Conservation (phyloP, 2,797 vertebrate genomes). For the Schizopygopsis malacanthus region DNA sequence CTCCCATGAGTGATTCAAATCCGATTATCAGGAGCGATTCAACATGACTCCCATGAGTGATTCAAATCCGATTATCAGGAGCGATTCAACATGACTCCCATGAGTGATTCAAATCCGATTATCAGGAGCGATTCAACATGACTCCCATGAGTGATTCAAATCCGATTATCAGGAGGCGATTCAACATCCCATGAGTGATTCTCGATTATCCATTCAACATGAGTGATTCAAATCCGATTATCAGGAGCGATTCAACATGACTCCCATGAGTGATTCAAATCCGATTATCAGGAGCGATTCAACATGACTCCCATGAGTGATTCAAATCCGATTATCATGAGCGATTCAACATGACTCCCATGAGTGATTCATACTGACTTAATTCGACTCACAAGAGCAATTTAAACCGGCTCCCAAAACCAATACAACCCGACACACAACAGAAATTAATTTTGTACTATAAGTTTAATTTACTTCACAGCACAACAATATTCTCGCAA, state of each 20-base stretch:
- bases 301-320: not conserved
- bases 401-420: not conserved
- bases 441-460: not conserved
- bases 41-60: not conserved
- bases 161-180: not conserved
- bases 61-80: too few relatives aligned
- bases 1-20: not conserved
- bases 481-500: not conserved
- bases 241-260: not conserved
- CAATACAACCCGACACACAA: not conserved
- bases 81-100: not conserved
- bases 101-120: not conserved
- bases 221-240: not conserved
- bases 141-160: not conserved
- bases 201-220: not conserved
- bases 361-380: not conserved
- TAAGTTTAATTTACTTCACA: not conserved
- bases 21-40: not conserved
- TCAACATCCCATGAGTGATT: not conserved
- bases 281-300: not conserved
- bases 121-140: not conserved
- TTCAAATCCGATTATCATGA: too few relatives aligned
- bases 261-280: not conserved
- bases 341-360: not conserved
- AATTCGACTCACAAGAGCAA: not conserved